These are phyloP conservation scores for Cryptocheilus praepositus DNA, from an alignment of 2,888 invertebrate genomes.

Conservation along the genomic window DNA sequence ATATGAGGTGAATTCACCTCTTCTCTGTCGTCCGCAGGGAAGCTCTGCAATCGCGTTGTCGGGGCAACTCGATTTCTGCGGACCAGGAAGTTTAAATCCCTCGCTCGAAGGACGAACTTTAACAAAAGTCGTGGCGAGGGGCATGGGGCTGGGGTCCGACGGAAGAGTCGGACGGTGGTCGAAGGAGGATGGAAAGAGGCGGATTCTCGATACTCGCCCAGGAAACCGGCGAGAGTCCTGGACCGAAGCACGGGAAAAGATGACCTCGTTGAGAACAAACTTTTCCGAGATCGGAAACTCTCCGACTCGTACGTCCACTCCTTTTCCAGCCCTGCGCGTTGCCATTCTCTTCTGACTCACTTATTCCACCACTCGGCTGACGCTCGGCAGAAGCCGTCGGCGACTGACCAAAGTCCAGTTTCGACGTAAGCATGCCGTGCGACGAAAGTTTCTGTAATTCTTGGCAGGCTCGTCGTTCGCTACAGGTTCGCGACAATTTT, in stretches of 20 bases:
- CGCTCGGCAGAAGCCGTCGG: no score
- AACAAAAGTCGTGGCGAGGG: conserved; percentile 6
- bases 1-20: no score
- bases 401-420: conserved; percentile 1
- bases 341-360: no score
- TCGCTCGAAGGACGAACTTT: conserved; percentile 14
- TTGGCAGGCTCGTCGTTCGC: conserved; percentile 7
- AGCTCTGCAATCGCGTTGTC: conserved; percentile 14
- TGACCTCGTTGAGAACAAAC: conserved; percentile 28
- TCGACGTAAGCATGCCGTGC: conserved; percentile 11
- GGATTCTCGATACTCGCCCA: conserved; percentile 23
- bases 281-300: conserved; percentile 33
- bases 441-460: conserved; percentile 32
- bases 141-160: not conserved
- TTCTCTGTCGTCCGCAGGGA: conserved; percentile 9
- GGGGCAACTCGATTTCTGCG: conserved; percentile 31
- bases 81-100: conserved; percentile 33
- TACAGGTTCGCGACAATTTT: no score
- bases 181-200: conserved; percentile 6
- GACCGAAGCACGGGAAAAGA: conserved; percentile 13
- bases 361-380: not conserved
- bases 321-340: not conserved
- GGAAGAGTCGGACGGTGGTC: conserved; percentile 1
- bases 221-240: conserved; percentile 6
- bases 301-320: not conserved